These are phyloP conservation scores for Hepsetus odoe DNA, from an alignment of 2,113 vertebrate genomes.

Conservation along the genomic window DNA sequence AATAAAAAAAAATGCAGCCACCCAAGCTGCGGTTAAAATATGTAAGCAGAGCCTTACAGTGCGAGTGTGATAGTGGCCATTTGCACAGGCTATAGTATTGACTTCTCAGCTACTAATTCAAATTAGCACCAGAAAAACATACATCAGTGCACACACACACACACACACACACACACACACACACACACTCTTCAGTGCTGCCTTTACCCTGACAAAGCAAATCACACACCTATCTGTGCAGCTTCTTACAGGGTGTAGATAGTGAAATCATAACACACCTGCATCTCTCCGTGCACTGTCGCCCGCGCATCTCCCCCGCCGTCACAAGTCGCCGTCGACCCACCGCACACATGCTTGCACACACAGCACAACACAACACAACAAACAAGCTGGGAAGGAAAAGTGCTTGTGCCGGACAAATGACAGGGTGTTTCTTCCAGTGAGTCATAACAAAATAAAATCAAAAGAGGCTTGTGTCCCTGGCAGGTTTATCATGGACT, in stretches of 20 bases:
- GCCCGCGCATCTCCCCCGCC: conserved; percentile 39
- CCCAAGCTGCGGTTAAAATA: conserved; percentile 42
- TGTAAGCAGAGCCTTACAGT: conserved; percentile 19
- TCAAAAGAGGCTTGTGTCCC: conserved; percentile 54
- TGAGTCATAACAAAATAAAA: conserved; percentile 77
- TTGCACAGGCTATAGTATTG: not conserved
- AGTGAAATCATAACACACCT: conserved; percentile 53
- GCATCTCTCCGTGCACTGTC: conserved; percentile 54
- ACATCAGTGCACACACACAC: conserved; percentile 9
- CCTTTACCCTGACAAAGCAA: not conserved
- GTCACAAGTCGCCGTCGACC: conserved; percentile 33
- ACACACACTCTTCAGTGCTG: conserved; percentile 21
- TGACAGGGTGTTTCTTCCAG: conserved; percentile 63
- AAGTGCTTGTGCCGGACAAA: conserved; percentile 51
- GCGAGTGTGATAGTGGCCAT: conserved; percentile 35
- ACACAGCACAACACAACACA: conserved; percentile 37
- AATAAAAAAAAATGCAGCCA: conserved; percentile 10
- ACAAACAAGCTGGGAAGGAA: conserved; percentile 55
- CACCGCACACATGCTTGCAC: conserved; percentile 35
- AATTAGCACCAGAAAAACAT: conserved; percentile 35
- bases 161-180: conserved; percentile 23
- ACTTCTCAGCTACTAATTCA: conserved; percentile 5
- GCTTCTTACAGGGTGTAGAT: conserved; percentile 32
- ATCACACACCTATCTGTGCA: conserved; percentile 37
- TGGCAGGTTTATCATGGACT: conserved; percentile 40